Conservation (phyloP, 2,888 invertebrate genomes). For the Meghimatium bilineatum region DNA sequence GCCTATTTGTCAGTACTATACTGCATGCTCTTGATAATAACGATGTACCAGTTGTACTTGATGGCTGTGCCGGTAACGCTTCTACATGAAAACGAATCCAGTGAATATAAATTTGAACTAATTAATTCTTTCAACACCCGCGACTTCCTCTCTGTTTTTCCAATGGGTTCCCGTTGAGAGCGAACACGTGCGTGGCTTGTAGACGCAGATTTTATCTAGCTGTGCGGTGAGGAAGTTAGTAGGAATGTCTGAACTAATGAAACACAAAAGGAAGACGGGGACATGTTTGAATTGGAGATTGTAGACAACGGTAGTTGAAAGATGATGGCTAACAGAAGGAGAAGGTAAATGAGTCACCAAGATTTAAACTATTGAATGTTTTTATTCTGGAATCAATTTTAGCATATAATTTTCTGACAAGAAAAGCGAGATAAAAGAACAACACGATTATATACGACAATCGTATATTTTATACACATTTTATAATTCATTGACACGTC, state of each 20-base stretch:
- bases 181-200: constrained; percentile 16
- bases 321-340: neutral
- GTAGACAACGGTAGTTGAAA: neutral
- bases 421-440: too few species aligned
- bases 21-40: neutral
- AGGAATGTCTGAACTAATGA: neutral
- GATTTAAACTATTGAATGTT: neutral
- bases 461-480: too few species aligned
- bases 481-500: too few species aligned
- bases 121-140: constrained; percentile 29
- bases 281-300: neutral
- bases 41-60: neutral
- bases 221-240: constrained; percentile 30
- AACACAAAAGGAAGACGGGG: neutral
- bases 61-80: neutral
- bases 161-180: constrained; percentile 3
- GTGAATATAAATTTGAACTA: constrained; percentile 20
- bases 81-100: neutral
- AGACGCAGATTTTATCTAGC: neutral
- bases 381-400: neutral
- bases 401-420: neutral
- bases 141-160: constrained; percentile 3
- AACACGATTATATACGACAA: too few species aligned
- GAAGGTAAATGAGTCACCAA: neutral
- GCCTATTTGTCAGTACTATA: neutral